Conservation (phyloP, 2,888 invertebrate species). For the Ornithoptera priamus region DNA sequence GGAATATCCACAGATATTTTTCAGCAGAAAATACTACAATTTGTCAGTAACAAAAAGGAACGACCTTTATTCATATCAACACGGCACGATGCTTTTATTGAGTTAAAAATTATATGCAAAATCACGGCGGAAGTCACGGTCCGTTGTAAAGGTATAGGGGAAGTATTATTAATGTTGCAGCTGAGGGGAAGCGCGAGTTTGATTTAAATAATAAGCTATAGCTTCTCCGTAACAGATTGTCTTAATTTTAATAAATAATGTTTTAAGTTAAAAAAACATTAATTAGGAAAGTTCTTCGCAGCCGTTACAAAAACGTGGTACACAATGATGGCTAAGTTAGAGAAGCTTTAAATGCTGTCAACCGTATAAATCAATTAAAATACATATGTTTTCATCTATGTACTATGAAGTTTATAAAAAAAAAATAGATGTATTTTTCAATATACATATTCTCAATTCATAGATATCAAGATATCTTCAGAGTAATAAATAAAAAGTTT, state of each 20-base stretch:
- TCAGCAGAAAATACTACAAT: slow-evolving; percentile 17
- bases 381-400: neutral
- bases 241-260: slow-evolving; percentile 60
- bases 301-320: slow-evolving; percentile 77
- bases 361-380: slow-evolving; percentile 2
- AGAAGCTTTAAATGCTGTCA: slow-evolving; percentile 49
- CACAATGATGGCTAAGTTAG: slow-evolving; percentile 77
- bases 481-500: slow-evolving; percentile 4
- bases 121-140: slow-evolving; percentile 68
- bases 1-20: slow-evolving; percentile 8
- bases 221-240: slow-evolving; percentile 56
- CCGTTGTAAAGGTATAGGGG: slow-evolving; percentile 53
- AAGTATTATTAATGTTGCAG: slow-evolving; percentile 66
- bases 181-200: slow-evolving; percentile 52
- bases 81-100: slow-evolving; percentile 55
- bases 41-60: slow-evolving; percentile 20
- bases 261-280: slow-evolving; percentile 40
- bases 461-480: neutral
- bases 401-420: neutral
- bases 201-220: slow-evolving; percentile 47
- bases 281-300: slow-evolving; percentile 35
- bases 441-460: neutral
- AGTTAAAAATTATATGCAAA: slow-evolving; percentile 77
- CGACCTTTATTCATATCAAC: slow-evolving; percentile 31
- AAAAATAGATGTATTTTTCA: neutral